A percentile compares a stretch with the other conserved stretches of the same genome.
phyloP scores from a whole-genome alignment of 2,888 invertebrate genomes.

The Phragmatobia fuliginosa region DNA sequence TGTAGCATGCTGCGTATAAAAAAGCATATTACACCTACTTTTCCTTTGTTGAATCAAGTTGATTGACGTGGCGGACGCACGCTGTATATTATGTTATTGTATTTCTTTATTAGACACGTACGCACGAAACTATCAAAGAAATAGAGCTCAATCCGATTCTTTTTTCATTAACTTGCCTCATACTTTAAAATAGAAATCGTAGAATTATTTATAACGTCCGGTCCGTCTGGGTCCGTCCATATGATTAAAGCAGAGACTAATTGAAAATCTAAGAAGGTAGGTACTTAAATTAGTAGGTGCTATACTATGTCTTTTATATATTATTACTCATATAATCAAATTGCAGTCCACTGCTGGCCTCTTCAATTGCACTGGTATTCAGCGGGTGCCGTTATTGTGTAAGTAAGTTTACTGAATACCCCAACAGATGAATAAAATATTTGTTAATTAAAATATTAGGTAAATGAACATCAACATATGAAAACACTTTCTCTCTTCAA shows the following conservation, averaged over 20 bases:
- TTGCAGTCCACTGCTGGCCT: too few species aligned
- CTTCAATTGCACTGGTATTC: too few species aligned
- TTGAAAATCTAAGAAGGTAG: not conserved
- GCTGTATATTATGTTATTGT: conserved; percentile 47
- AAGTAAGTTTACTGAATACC: not conserved
- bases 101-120: conserved; percentile 68
- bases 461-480: not conserved
- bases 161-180: conserved; percentile 46
- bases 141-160: conserved; percentile 50
- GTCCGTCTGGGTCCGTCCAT: not conserved
- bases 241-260: not conserved
- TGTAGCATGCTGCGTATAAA: not conserved
- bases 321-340: too few species aligned
- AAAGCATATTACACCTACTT: not conserved
- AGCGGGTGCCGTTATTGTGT: too few species aligned
- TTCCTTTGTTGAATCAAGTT: conserved; percentile 33
- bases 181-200: conserved; percentile 55
- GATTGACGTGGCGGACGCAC: conserved; percentile 34
- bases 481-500: conserved; percentile 40
- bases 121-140: conserved; percentile 53
- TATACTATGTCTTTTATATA: too few species aligned
- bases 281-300: too few species aligned
- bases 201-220: conserved; percentile 27
- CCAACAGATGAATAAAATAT: not conserved
- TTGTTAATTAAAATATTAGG: not conserved